Percentiles rank a stretch among this genome's conserved stretches.
phyloP scores from a whole-genome alignment of 2,888 invertebrate genomes.

The Drosophila mimica region DNA sequence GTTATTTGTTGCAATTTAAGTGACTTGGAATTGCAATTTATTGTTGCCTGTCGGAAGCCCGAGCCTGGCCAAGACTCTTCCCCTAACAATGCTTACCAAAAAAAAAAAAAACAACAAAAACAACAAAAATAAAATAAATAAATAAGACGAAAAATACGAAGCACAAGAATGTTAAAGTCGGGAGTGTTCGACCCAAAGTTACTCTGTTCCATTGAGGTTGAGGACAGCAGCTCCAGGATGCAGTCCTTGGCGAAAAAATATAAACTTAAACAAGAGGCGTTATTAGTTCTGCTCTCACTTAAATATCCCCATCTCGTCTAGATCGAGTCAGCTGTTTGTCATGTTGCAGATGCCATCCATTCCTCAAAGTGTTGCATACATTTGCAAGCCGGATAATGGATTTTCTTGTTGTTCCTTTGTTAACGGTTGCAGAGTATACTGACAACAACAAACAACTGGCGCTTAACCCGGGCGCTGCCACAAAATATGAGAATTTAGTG shows the following conservation, averaged over 20 bases:
- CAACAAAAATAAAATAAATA: constrained; percentile 12
- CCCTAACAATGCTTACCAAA: neutral
- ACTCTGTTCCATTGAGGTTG: neutral
- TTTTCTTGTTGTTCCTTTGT: neutral
- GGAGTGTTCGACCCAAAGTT: neutral
- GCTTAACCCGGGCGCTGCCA: constrained; percentile 7
- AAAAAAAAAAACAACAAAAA: constrained; percentile 23
- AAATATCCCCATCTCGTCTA: neutral
- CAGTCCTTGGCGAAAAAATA: neutral
- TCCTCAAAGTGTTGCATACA: neutral
- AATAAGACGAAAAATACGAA: constrained; percentile 7
- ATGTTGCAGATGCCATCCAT: neutral
- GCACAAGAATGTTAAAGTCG: neutral
- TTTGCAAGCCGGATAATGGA: constrained; percentile 1
- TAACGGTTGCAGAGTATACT: constrained; percentile 3
- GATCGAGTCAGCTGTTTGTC: neutral
- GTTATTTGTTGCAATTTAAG: constrained; percentile 81
- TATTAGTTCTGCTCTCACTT: neutral
- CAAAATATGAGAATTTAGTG: constrained; percentile 73
- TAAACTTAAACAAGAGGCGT: neutral
- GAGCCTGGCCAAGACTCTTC: constrained; percentile 35
- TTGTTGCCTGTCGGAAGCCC: constrained; percentile 67
- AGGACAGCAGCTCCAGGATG: neutral
- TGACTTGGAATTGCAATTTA: constrained; percentile 84
- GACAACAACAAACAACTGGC: constrained; percentile 7